Conservation (phyloP, 1,140 invertebrate genomes). For the Calephelis nemesis region DNA sequence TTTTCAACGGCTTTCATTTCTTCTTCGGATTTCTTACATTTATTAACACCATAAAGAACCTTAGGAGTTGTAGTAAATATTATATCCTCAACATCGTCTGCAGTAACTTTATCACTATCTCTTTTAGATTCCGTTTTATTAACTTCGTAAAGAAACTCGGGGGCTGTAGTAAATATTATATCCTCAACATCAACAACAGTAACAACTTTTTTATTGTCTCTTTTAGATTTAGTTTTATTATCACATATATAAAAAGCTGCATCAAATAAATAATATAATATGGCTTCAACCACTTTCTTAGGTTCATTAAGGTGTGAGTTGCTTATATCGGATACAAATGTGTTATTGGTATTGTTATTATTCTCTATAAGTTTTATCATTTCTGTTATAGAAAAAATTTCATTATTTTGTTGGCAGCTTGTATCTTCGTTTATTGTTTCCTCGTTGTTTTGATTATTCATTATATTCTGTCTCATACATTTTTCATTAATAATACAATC, state of each 20-base stretch:
- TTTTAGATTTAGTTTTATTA: conserved; percentile 32
- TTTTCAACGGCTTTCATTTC: neutral
- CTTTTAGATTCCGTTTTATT: conserved; percentile 34
- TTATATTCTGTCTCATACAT: conserved; percentile 12
- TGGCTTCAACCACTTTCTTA: conserved; percentile 48
- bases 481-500: conserved; percentile 26
- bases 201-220: conserved; percentile 48
- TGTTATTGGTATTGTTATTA: conserved; percentile 41
- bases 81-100: conserved; percentile 66
- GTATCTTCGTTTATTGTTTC: conserved; percentile 4
- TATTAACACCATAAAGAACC: conserved; percentile 25
- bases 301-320: conserved; percentile 38
- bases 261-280: conserved; percentile 60
- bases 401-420: conserved; percentile 14
- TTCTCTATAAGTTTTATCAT: conserved; percentile 54
- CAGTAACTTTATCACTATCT: conserved; percentile 53
- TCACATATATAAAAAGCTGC: conserved; percentile 40
- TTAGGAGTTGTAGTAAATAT: conserved; percentile 48
- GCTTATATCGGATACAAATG: conserved; percentile 45
- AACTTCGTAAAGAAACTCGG: conserved; percentile 29
- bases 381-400: conserved; percentile 57
- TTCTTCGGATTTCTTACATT: neutral
- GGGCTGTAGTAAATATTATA: conserved; percentile 56
- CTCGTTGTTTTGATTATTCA: conserved; percentile 5
- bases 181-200: conserved; percentile 67